Conservation (phyloP, 2,113 vertebrate genomes). For the Varanus salvator region DNA sequence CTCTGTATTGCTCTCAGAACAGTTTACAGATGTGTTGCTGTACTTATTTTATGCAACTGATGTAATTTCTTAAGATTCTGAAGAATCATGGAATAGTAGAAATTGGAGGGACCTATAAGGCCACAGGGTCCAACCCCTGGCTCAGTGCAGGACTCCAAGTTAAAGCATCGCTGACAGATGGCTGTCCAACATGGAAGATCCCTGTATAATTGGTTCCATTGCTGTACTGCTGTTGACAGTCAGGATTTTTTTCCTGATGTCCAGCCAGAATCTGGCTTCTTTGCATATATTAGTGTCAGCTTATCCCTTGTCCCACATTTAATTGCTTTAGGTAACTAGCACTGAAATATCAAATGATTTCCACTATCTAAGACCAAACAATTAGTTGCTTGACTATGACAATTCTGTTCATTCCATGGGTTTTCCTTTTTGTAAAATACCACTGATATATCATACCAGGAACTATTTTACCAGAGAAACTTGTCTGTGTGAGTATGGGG, state of each 20-base stretch:
- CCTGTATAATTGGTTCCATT: no score
- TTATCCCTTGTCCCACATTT: not conserved
- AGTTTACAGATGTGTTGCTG: no score
- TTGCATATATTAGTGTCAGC: not conserved
- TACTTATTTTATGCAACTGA: not conserved
- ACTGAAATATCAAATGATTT: not conserved
- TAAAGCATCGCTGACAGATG: no score
- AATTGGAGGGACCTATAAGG: no score
- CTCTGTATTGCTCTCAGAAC: no score
- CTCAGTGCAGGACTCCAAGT: no score
- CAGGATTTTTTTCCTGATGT: no score
- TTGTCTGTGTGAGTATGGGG: no score
- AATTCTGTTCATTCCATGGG: slow-evolving; percentile 6
- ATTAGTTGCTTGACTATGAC: slow-evolving; percentile 17
- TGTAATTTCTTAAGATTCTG: not conserved
- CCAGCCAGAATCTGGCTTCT: not conserved
- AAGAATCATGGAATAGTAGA: no score
- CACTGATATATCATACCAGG: slow-evolving; percentile 26
- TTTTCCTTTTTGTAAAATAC: slow-evolving; percentile 40
- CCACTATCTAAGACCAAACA: not conserved
- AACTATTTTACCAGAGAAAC: slow-evolving; percentile 34
- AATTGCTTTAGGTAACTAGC: not conserved
- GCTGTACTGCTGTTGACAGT: no score
- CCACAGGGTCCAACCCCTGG: no score
- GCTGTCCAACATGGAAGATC: no score